Percentiles rank a stretch among this genome's conserved stretches.
These are phyloP conservation scores for Corella eumyota DNA, from an alignment of 23 tunicate genomes.

Conservation along the genomic window DNA sequence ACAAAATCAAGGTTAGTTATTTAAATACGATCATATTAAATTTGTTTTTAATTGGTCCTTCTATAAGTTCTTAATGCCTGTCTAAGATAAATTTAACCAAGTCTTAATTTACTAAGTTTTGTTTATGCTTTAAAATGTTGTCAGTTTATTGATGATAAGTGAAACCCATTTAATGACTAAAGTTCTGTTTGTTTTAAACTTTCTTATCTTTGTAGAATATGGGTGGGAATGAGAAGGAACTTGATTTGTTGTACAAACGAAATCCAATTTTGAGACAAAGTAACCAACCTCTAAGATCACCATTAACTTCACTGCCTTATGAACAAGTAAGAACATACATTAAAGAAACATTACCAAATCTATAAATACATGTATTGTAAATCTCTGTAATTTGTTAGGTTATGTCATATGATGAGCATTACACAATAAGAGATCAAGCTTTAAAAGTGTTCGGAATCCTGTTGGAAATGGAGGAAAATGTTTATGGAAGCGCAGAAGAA, in stretches of 20 bases:
- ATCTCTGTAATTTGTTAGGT: background rate
- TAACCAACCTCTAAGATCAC: constrained; percentile 55
- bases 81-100: too few species aligned
- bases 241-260: constrained; percentile 66
- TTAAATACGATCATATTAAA: background rate
- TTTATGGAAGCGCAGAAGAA: constrained; percentile 39
- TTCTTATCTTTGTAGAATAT: constrained; percentile 9
- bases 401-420: constrained; percentile 35
- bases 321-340: constrained; percentile 82
- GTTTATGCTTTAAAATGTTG: too few species aligned
- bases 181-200: too few species aligned
- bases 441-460: constrained; percentile 30
- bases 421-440: constrained; percentile 78
- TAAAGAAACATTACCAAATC: too few species aligned
- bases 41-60: too few species aligned
- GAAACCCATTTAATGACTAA: too few species aligned
- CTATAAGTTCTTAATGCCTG: background rate
- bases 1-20: constrained; percentile 49
- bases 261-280: constrained; percentile 76
- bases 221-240: constrained; percentile 49
- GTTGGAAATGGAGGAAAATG: constrained; percentile 54
- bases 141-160: too few species aligned
- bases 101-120: too few species aligned
- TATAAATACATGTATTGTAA: background rate
- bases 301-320: constrained; percentile 56